Evolutionary conservation across 2,797 vertebrate species (phyloP).

Genomic region (Tympanoctomys barrerae): DNA sequence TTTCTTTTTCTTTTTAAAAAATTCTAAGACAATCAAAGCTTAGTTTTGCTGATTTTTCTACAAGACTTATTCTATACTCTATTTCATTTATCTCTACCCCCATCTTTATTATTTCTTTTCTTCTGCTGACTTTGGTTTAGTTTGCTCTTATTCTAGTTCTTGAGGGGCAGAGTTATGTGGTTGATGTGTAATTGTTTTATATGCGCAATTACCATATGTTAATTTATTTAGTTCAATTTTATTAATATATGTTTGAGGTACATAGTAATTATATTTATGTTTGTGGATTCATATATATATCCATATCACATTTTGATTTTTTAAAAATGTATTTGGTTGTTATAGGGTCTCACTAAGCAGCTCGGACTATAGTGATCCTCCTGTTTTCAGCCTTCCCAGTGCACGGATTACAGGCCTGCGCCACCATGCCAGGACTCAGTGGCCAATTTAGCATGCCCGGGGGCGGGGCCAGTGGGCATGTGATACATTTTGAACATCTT

Average conservation of each 20-base stretch:
- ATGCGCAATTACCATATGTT: neutral
- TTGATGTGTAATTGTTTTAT: neutral
- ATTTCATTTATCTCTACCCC: neutral
- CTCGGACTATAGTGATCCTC: no score
- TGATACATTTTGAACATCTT: neutral
- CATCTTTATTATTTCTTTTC: neutral
- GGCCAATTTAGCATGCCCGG: no score
- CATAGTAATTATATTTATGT: neutral
- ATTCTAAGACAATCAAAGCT: neutral
- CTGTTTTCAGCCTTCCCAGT: no score
- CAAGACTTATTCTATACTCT: neutral
- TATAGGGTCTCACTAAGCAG: no score
- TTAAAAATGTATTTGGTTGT: no score
- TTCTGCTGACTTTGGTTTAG: neutral
- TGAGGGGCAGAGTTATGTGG: neutral
- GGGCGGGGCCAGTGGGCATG: no score
- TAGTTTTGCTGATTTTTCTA: neutral
- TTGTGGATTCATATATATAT: neutral
- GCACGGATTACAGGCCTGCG: no score
- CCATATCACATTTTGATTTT: neutral
- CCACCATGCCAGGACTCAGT: no score
- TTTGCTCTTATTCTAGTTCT: neutral
- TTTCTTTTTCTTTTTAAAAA: neutral
- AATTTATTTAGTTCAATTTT: neutral
- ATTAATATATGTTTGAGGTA: neutral